These are phyloP conservation scores for Heteractis magnifica DNA, from an alignment of 92 coral and sea anemone species.

Conservation along the genomic window DNA sequence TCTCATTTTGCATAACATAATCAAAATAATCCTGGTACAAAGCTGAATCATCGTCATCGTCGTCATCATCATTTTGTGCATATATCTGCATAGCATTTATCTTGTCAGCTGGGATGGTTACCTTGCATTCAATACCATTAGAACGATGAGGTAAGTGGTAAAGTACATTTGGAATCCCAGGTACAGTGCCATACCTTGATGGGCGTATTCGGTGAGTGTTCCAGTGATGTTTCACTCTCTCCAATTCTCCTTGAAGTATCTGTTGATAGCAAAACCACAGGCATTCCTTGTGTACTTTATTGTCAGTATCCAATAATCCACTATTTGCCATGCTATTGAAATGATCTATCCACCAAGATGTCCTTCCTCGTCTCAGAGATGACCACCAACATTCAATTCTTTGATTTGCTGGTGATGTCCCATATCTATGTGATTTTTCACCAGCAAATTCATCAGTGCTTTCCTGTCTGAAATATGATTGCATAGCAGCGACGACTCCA, in stretches of 20 bases:
- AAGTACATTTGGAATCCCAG: slow-evolving; percentile 42
- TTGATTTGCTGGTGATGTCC: slow-evolving; percentile 35
- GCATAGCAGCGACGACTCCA: slow-evolving; percentile 35
- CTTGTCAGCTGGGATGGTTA: slow-evolving; percentile 28
- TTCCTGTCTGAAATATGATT: slow-evolving; percentile 30
- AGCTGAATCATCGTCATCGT: too few relatives aligned
- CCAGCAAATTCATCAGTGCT: slow-evolving; percentile 41
- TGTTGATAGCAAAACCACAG: slow-evolving; percentile 50
- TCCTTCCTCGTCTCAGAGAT: slow-evolving; percentile 30
- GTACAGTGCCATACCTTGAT: slow-evolving; percentile 48
- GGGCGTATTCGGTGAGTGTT: slow-evolving; percentile 57
- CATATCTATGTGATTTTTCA: slow-evolving; percentile 41
- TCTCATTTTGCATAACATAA: too few relatives aligned
- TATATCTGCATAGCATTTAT: slow-evolving; percentile 19
- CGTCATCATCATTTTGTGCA: not conserved
- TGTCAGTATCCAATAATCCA: slow-evolving; percentile 41
- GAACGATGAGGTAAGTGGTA: slow-evolving; percentile 28
- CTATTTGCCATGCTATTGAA: slow-evolving; percentile 35
- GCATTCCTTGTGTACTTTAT: slow-evolving; percentile 43
- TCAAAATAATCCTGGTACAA: too few relatives aligned
- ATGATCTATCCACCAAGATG: slow-evolving; percentile 52
- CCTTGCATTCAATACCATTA: slow-evolving; percentile 25
- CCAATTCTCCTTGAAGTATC: slow-evolving; percentile 43
- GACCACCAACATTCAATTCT: slow-evolving; percentile 46
- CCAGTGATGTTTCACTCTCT: slow-evolving; percentile 44